Conservation (phyloP, 2,888 invertebrate genomes). For the Parnassius glacialis region DNA sequence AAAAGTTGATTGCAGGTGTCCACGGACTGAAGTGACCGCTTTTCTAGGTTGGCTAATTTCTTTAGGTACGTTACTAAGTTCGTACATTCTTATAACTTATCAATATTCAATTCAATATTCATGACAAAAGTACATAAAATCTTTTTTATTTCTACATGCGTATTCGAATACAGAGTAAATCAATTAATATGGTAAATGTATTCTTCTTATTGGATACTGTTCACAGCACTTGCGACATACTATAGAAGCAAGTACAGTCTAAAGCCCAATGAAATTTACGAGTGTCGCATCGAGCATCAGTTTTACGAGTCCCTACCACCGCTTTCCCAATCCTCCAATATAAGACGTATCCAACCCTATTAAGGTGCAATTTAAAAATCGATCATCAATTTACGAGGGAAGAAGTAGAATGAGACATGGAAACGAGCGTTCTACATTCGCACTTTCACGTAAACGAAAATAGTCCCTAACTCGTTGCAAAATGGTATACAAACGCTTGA, state of each 20-base stretch:
- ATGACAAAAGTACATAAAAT: too few relatives aligned
- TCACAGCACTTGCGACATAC: slow-evolving; percentile 10
- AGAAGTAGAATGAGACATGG: slow-evolving; percentile 30
- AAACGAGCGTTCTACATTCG: slow-evolving; percentile 25
- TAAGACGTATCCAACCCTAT: slow-evolving; percentile 40
- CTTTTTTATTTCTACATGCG: too few relatives aligned
- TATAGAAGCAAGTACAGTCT: slow-evolving; percentile 22
- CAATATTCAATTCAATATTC: too few relatives aligned
- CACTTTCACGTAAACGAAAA: slow-evolving; percentile 13
- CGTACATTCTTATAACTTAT: too few relatives aligned
- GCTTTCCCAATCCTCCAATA: slow-evolving; percentile 37
- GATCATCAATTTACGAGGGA: slow-evolving; percentile 26
- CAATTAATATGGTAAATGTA: too few relatives aligned
- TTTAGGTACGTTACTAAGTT: too few relatives aligned
- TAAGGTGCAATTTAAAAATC: slow-evolving; percentile 40
- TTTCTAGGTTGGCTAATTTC: too few relatives aligned
- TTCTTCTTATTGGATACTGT: too few relatives aligned
- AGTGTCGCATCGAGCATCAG: slow-evolving; percentile 34
- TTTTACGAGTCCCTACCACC: slow-evolving; percentile 40
- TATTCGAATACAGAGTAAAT: too few relatives aligned
- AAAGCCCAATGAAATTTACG: slow-evolving; percentile 47
- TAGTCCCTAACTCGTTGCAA: slow-evolving; percentile 25
- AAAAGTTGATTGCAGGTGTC: too few relatives aligned
- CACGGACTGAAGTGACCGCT: too few relatives aligned
- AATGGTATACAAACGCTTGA: slow-evolving; percentile 19